Conservation (phyloP, 2,113 vertebrate species). For the Chlamydotis undulata region DNA sequence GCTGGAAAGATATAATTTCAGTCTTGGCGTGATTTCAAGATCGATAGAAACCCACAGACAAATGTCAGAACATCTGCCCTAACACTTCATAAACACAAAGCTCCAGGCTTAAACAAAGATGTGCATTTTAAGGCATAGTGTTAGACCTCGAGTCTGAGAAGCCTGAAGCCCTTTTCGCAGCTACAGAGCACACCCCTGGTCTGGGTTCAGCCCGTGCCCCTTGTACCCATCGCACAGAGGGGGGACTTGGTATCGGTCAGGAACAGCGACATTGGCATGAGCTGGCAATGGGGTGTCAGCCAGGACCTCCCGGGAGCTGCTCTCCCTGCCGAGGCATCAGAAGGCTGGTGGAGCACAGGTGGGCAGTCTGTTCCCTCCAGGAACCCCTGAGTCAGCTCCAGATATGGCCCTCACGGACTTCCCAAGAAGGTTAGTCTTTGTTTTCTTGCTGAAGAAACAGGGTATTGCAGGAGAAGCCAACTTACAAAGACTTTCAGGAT, state of each 20-base stretch:
- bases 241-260: neutral
- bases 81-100: neutral
- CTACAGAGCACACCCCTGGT: neutral
- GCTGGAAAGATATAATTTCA: neutral
- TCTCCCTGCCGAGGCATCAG: neutral
- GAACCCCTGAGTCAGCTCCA: neutral
- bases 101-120: slow-evolving; percentile 3
- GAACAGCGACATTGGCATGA: accelerated
- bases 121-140: neutral
- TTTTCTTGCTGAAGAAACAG: neutral
- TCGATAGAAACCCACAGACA: slow-evolving; percentile 1
- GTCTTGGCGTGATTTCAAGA: neutral
- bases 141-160: neutral
- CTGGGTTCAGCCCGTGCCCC: neutral
- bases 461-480: neutral
- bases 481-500: neutral
- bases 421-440: neutral
- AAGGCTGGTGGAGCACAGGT: neutral
- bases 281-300: neutral
- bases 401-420: accelerated
- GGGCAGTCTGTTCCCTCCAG: neutral
- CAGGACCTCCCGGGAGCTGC: neutral
- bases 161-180: neutral
- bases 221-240: accelerated
- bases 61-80: slow-evolving; percentile 26